Conservation (phyloP, 2,113 vertebrate genomes). For the Oreotrochilus melanogaster region DNA sequence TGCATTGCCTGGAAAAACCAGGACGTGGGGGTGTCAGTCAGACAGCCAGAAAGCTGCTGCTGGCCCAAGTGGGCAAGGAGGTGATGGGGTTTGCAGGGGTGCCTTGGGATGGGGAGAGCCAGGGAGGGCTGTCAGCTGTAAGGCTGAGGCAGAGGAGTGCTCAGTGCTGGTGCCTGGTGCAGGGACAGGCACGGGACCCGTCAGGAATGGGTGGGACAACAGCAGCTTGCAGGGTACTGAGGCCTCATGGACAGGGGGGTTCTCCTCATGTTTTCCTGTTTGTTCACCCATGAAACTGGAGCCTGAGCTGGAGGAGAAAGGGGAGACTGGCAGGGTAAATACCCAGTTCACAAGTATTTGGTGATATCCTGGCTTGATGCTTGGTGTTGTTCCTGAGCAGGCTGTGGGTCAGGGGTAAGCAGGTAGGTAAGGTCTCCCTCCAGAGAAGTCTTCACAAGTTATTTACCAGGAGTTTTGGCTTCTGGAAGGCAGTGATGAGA, state of each 20-base stretch:
- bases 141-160: not conserved
- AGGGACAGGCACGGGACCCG: not conserved
- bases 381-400: not conserved
- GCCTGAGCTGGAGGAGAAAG: not conserved
- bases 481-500: not conserved
- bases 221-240: rapidly evolving
- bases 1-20: not conserved
- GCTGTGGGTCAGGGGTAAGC: not conserved
- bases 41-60: not conserved
- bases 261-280: not conserved
- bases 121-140: not conserved
- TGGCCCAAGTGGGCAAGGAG: not conserved
- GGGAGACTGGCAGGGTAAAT: not conserved
- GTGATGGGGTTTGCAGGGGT: not conserved
- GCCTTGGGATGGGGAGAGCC: not conserved
- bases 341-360: not conserved
- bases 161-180: rapidly evolving
- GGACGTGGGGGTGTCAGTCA: not conserved
- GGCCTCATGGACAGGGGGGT: rapidly evolving
- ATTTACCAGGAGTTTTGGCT: not conserved
- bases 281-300: not conserved
- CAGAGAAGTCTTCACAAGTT: not conserved
- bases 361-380: not conserved
- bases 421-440: not conserved
- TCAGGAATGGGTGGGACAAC: too few relatives aligned